A percentile compares a stretch with the other conserved stretches of the same genome.
These are phyloP conservation scores for Amphiprion ocellaris DNA, from an alignment of 2,113 vertebrate genomes.

Conservation along the genomic window DNA sequence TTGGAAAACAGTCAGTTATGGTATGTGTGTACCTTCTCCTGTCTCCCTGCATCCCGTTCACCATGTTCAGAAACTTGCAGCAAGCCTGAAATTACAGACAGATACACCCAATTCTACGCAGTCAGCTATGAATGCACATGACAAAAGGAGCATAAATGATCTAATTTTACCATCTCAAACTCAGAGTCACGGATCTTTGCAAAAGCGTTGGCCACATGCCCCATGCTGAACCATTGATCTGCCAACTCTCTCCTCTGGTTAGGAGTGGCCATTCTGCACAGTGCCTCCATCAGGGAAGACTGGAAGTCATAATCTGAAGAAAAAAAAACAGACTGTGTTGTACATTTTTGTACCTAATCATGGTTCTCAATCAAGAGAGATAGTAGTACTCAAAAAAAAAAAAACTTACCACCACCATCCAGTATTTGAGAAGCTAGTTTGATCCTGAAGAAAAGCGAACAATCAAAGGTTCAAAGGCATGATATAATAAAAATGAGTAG, in stretches of 20 bases:
- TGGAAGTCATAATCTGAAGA: slow-evolving; percentile 95
- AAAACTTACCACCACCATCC: slow-evolving; percentile 90
- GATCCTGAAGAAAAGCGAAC: slow-evolving; percentile 82
- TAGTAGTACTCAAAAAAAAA: not conserved
- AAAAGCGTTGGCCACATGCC: slow-evolving; percentile 90
- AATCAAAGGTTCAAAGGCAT: not conserved
- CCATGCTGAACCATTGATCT: slow-evolving; percentile 90
- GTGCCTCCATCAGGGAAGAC: slow-evolving; percentile 91
- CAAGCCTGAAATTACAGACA: slow-evolving; percentile 88
- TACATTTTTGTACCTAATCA: not conserved
- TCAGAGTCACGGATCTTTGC: slow-evolving; percentile 89
- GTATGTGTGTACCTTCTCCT: slow-evolving; percentile 88
- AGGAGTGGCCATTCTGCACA: slow-evolving; percentile 92
- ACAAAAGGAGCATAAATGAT: not conserved
- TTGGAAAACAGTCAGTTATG: not conserved
- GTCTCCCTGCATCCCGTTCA: slow-evolving; percentile 96
- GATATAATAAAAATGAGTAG: slow-evolving; percentile 25
- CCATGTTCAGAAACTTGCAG: slow-evolving; percentile 94
- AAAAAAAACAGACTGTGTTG: not conserved
- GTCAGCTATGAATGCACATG: not conserved
- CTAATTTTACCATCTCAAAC: slow-evolving; percentile 94
- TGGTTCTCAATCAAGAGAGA: not conserved
- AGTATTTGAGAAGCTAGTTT: slow-evolving; percentile 90
- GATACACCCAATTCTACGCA: not conserved
- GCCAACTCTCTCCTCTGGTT: slow-evolving; percentile 87